Evolutionary conservation across 2,888 invertebrate genomes (phyloP).

Genomic region (Epiblema foenella): DNA sequence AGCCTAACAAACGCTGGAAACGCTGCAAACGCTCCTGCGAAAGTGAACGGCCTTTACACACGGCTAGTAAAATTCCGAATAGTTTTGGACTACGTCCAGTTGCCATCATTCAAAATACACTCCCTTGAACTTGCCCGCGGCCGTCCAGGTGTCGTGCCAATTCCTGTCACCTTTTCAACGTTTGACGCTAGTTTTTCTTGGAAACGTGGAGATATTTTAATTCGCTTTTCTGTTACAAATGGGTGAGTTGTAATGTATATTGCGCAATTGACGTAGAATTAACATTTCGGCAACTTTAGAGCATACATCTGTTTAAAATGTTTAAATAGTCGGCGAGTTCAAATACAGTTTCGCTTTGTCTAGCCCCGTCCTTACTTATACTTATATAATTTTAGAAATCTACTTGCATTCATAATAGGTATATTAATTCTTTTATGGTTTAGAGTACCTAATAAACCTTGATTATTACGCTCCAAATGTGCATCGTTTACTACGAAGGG

Average conservation of each 20-base stretch:
- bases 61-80: slow-evolving; percentile 61
- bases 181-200: slow-evolving; percentile 49
- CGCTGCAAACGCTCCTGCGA: slow-evolving; percentile 33
- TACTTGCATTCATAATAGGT: no score
- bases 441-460: slow-evolving; percentile 38
- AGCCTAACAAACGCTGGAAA: neutral
- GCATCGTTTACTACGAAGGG: slow-evolving; percentile 37
- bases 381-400: no score
- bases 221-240: slow-evolving; percentile 22
- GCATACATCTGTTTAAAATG: neutral
- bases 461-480: slow-evolving; percentile 31
- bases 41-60: slow-evolving; percentile 48
- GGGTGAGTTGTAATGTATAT: slow-evolving; percentile 16
- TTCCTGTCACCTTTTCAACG: slow-evolving; percentile 49
- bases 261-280: neutral
- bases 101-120: slow-evolving; percentile 68
- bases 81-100: slow-evolving; percentile 68
- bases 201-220: slow-evolving; percentile 35
- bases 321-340: no score
- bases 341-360: no score
- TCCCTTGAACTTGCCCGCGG: slow-evolving; percentile 69
- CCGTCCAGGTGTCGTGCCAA: slow-evolving; percentile 52
- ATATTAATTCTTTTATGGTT: slow-evolving; percentile 29
- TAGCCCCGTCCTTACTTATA: no score
- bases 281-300: neutral